Evolutionary conservation across 2,888 invertebrate species (phyloP), one percentile per base, ranked within the genome.

Genomic region (Terebella lapidaria): DNA sequence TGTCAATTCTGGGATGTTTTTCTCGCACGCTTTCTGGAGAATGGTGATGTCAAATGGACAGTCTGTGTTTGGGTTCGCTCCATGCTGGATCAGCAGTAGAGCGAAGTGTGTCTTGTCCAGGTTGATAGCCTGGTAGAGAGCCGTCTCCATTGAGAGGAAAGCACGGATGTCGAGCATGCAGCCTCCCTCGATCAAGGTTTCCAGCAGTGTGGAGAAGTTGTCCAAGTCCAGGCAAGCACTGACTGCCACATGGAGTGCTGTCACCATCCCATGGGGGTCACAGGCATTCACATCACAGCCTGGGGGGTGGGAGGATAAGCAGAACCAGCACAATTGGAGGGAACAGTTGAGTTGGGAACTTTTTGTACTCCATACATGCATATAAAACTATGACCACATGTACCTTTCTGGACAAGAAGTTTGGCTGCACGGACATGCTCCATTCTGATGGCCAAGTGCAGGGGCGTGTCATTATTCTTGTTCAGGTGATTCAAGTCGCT

Each of bases 41-140:
- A 64, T 66, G 1, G 72, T 71, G 3, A 69, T 58, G 46, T 67
- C 72, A 65, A 70, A 69, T 2, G 72, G 72, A 58, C 67, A 65
- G 5, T 69, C 69, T 1, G 69, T 28, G 58, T 70, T 68, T 20
- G 69, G 68, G 55, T 70, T 64, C 15, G 72, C 68, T 18, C 72
- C 72, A 47, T 70, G 64, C 28, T 62, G 56, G 1, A 72, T 47
- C 27, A 72, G 60, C 15, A 67, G 30, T 18, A 62, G 59, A 27
- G 69, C 67, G 3, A 69, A 56, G 15, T 63, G 60, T n/a, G 60
- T 35, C 53, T 70, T 70, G 24, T 61, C 54, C 20, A 65, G 51
- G 52, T 65, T 63, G 5, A 71, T 58, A 2, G 70, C 70, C 30
- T 67, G 59, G 53, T 70, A 70, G 15, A 71, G 42, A 2, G 71